A percentile compares a stretch with the other conserved stretches of the same genome.
Conservation (phyloP, 2,888 invertebrate species). For the Cheilosia vernalis region DNA sequence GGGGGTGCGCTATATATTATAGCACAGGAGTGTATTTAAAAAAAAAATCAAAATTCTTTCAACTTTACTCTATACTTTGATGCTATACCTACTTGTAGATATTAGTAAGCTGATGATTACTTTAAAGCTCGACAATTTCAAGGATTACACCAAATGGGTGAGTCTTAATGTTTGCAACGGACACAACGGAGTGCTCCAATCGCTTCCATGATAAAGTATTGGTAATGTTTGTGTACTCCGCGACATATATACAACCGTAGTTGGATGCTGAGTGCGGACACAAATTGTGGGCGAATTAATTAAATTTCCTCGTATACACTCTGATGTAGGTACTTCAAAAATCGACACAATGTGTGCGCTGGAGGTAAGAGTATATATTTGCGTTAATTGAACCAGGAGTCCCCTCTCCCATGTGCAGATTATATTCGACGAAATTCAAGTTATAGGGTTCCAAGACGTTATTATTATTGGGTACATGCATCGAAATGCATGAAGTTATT, state of each 20-base stretch:
- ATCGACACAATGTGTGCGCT: slow-evolving; percentile 28
- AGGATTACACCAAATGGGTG: slow-evolving; percentile 37
- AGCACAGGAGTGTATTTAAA: background rate
- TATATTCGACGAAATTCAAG: background rate
- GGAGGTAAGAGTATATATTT: slow-evolving; percentile 6
- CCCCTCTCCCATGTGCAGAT: background rate
- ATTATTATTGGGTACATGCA: too few species aligned
- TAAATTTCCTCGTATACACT: slow-evolving; percentile 28
- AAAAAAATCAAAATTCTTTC: slow-evolving; percentile 12
- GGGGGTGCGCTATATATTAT: slow-evolving; percentile 2
- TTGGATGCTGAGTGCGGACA: background rate
- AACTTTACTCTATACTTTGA: background rate
- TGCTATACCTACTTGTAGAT: background rate
- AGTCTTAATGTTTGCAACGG: slow-evolving; percentile 23
- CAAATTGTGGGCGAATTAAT: slow-evolving; percentile 52
- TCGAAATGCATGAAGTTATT: too few species aligned
- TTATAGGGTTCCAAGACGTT: too few species aligned
- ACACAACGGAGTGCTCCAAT: background rate
- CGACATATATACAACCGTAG: background rate
- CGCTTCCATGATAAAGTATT: slow-evolving; percentile 33
- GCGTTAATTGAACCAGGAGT: slow-evolving; percentile 32
- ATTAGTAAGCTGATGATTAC: slow-evolving; percentile 46
- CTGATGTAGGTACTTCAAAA: slow-evolving; percentile 33
- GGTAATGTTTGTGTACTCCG: slow-evolving; percentile 19
- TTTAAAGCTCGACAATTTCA: slow-evolving; percentile 53